phyloP scores from a whole-genome alignment of 2,797 vertebrate genomes.

The Nyctalus aviator region DNA sequence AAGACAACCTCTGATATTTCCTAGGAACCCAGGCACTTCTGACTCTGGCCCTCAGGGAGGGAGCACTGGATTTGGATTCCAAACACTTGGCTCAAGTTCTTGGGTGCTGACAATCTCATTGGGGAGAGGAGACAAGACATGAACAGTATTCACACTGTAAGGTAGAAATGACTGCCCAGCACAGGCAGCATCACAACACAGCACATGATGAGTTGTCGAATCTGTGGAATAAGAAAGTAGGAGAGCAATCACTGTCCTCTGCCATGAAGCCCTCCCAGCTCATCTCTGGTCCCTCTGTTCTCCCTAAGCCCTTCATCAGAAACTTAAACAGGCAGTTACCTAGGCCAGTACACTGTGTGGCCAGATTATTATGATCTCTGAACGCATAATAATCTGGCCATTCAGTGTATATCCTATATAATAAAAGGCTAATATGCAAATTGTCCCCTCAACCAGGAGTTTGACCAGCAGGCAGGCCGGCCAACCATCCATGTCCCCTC shows the following conservation, averaged over 20 bases:
- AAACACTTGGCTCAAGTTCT: not conserved
- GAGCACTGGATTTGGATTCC: not conserved
- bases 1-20: not conserved
- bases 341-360: not conserved
- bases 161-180: not conserved
- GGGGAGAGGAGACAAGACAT: not conserved
- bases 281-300: not conserved
- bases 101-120: not conserved
- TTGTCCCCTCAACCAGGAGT: too few species aligned
- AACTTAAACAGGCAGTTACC: not conserved
- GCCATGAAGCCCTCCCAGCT: not conserved
- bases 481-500: too few species aligned
- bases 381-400: too few species aligned
- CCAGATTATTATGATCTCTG: too few species aligned
- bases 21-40: not conserved
- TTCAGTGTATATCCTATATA: too few species aligned
- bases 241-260: not conserved
- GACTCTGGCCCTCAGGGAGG: not conserved
- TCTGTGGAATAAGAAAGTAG: not conserved
- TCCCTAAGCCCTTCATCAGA: not conserved
- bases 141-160: not conserved
- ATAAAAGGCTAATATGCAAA: too few species aligned
- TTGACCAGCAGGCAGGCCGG: too few species aligned
- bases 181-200: not conserved
- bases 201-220: not conserved